Evolutionary conservation across 2,113 vertebrate species (phyloP).

Genomic region (Falco punctatus): DNA sequence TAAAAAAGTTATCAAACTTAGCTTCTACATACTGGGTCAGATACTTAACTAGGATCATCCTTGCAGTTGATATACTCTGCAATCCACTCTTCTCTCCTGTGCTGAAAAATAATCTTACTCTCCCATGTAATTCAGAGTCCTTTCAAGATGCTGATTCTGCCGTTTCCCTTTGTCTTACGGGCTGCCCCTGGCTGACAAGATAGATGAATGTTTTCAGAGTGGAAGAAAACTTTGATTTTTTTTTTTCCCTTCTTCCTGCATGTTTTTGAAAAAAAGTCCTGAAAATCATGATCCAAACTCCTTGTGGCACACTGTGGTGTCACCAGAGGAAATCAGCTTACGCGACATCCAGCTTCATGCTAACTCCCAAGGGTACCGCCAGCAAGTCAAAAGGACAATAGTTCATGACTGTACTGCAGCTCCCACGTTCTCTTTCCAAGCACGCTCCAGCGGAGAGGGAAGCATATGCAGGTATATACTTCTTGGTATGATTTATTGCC

Average conservation of each 20-base stretch:
- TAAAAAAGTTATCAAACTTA: background rate
- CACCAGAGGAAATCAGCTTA: background rate
- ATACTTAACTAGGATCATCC: background rate
- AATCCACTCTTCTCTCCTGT: background rate
- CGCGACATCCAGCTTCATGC: background rate
- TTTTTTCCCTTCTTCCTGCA: background rate
- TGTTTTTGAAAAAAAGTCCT: background rate
- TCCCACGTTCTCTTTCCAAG: background rate
- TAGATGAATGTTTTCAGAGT: background rate
- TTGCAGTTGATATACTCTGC: background rate
- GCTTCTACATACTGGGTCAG: background rate
- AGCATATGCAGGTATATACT: background rate
- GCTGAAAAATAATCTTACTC: background rate
- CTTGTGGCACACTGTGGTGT: background rate
- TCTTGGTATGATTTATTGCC: background rate
- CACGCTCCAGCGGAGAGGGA: fast-evolving
- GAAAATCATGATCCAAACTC: background rate
- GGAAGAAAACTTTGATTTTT: background rate
- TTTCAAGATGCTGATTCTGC: background rate
- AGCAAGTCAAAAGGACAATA: background rate
- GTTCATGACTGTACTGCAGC: fast-evolving
- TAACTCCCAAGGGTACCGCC: background rate
- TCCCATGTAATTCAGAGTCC: background rate
- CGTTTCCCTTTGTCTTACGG: background rate
- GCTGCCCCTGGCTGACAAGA: background rate